Percentiles rank a stretch among this genome's conserved stretches.
Evolutionary conservation across 1,140 invertebrate genomes (phyloP).

Genomic region (Eurosta solidaginis): DNA sequence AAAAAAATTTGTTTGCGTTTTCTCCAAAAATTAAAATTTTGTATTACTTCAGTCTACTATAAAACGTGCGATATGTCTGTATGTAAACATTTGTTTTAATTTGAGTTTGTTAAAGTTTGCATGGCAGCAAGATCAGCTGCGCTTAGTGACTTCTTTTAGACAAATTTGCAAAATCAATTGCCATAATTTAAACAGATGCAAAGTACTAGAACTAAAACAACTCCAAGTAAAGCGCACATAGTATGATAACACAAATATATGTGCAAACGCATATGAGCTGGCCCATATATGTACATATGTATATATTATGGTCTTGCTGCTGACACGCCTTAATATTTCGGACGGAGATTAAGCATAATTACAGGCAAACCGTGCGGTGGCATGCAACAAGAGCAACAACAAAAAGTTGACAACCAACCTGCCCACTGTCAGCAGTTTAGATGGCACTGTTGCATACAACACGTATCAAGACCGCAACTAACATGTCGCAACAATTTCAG

Average conservation of each 20-base stretch:
- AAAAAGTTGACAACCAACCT: background rate
- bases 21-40: no score
- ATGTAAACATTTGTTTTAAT: background rate
- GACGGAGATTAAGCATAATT: conserved; percentile 15
- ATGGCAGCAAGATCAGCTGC: background rate
- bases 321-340: conserved; percentile 7
- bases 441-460: conserved; percentile 12
- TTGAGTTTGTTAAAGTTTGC: background rate
- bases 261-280: background rate
- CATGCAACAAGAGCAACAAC: background rate
- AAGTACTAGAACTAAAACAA: background rate
- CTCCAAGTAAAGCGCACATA: no score
- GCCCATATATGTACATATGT: no score
- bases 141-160: conserved; percentile 11
- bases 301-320: background rate
- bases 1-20: no score
- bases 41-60: no score
- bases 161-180: conserved; percentile 4
- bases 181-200: background rate
- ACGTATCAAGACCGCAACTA: background rate
- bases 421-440: background rate
- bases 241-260: background rate
- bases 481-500: conserved; percentile 17
- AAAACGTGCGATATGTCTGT: background rate
- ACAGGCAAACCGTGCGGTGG: background rate